Conservation (phyloP, 2,888 invertebrate genomes). For the Rhingia rostrata region DNA sequence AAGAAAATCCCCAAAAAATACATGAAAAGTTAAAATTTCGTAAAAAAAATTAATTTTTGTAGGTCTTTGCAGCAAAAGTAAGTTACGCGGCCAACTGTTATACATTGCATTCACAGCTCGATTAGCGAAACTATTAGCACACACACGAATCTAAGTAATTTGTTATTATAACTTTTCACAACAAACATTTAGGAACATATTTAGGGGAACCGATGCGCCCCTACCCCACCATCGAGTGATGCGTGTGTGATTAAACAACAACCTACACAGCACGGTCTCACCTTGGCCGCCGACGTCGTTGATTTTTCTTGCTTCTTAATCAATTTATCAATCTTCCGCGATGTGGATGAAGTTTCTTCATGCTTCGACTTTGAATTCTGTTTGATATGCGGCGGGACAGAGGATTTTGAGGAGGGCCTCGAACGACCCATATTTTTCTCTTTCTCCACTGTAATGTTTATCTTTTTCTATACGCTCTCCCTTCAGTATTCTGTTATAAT, state of each 20-base stretch:
- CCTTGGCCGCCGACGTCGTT: slow-evolving; percentile 39
- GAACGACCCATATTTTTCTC: slow-evolving; percentile 65
- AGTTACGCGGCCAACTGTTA: slow-evolving; percentile 69
- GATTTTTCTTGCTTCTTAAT: slow-evolving; percentile 25
- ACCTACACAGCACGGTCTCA: slow-evolving; percentile 58
- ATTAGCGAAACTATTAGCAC: slow-evolving; percentile 4
- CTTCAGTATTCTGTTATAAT: slow-evolving; percentile 62
- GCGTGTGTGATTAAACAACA: background rate
- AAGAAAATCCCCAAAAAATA: slow-evolving; percentile 47
- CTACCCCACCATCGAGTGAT: background rate
- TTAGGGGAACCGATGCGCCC: too few relatives aligned
- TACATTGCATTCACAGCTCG: slow-evolving; percentile 45
- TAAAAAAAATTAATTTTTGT: slow-evolving; percentile 18
- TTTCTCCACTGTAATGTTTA: slow-evolving; percentile 48
- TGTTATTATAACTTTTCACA: background rate
- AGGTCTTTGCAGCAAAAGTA: slow-evolving; percentile 47
- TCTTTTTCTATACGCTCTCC: slow-evolving; percentile 54
- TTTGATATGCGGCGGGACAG: slow-evolving; percentile 25
- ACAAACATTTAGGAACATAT: too few relatives aligned
- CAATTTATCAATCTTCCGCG: slow-evolving; percentile 35
- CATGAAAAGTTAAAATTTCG: slow-evolving; percentile 7
- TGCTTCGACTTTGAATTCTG: background rate
- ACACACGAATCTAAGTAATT: slow-evolving; percentile 4
- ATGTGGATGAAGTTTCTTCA: slow-evolving; percentile 9
- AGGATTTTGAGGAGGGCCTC: slow-evolving; percentile 30